A percentile compares a stretch with the other conserved stretches of the same genome.
Evolutionary conservation across 1,140 invertebrate species (phyloP).

Genomic region (Nebria ingens): DNA sequence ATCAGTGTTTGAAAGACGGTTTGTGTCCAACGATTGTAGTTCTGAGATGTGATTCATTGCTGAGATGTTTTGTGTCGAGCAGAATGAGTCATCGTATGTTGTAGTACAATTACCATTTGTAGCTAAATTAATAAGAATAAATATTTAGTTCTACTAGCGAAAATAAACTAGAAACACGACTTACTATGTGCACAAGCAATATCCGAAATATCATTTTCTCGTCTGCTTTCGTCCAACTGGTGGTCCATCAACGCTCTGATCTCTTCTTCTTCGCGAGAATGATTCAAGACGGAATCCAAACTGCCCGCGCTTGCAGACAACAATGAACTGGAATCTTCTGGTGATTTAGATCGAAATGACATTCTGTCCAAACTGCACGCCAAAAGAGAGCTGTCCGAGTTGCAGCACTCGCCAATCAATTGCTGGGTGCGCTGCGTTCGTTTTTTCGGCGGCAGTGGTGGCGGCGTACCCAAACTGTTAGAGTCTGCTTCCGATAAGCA

Average conservation of each 20-base stretch:
- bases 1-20: constrained; percentile 38
- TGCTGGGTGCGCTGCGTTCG: constrained; percentile 40
- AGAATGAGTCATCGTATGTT: background rate
- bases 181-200: constrained; percentile 17
- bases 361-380: constrained; percentile 48
- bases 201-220: constrained; percentile 32
- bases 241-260: constrained; percentile 49
- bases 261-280: constrained; percentile 67
- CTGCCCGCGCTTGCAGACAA: constrained; percentile 67
- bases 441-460: constrained; percentile 67
- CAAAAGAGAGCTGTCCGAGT: constrained; percentile 37
- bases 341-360: constrained; percentile 50
- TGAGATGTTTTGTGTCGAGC: background rate
- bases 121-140: background rate
- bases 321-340: constrained; percentile 55
- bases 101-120: background rate
- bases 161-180: no score
- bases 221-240: constrained; percentile 33
- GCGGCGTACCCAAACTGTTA: constrained; percentile 38
- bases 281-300: constrained; percentile 72
- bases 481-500: constrained; percentile 19
- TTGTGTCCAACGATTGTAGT: constrained; percentile 7
- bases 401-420: constrained; percentile 39
- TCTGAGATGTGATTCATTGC: background rate
- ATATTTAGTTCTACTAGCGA: no score